Evolutionary conservation across 35 echinoderm and acorn worm genomes (phyloP).

Genomic region (Ophiothrix spiculata): DNA sequence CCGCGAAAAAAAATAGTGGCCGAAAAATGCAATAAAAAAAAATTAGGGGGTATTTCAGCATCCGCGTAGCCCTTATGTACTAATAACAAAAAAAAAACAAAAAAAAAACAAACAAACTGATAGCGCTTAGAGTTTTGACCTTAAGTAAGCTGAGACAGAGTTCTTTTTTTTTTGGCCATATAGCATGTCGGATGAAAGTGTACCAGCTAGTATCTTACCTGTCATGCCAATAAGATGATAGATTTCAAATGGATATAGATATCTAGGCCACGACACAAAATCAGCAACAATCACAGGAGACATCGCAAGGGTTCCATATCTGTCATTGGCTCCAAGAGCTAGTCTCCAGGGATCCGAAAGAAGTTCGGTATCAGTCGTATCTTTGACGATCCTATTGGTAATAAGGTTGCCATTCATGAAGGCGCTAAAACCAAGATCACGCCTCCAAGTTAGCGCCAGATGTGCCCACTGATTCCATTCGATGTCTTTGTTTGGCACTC

Average conservation of each 20-base stretch:
- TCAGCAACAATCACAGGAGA: constrained; percentile 38
- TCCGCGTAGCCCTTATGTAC: no score
- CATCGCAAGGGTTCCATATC: background rate
- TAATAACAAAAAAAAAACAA: no score
- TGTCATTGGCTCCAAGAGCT: background rate
- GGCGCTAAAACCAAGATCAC: background rate
- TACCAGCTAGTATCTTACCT: no score
- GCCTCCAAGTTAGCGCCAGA: constrained; percentile 34
- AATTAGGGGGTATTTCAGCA: no score
- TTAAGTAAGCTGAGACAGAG: no score
- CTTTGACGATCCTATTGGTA: background rate
- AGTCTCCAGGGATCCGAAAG: background rate
- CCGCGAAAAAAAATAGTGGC: no score
- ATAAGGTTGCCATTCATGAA: constrained; percentile 28
- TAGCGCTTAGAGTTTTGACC: no score
- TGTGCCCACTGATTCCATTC: constrained; percentile 24
- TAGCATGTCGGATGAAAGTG: no score
- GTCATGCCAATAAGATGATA: constrained; percentile 56
- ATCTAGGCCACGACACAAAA: constrained; percentile 55
- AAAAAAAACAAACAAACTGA: no score
- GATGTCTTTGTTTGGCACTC: background rate
- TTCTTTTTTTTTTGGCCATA: no score
- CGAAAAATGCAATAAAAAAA: no score
- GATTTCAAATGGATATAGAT: constrained; percentile 50
- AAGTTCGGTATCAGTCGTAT: background rate